Evolutionary conservation across 2,113 vertebrate genomes (phyloP).

Genomic region (Plecotus auritus): DNA sequence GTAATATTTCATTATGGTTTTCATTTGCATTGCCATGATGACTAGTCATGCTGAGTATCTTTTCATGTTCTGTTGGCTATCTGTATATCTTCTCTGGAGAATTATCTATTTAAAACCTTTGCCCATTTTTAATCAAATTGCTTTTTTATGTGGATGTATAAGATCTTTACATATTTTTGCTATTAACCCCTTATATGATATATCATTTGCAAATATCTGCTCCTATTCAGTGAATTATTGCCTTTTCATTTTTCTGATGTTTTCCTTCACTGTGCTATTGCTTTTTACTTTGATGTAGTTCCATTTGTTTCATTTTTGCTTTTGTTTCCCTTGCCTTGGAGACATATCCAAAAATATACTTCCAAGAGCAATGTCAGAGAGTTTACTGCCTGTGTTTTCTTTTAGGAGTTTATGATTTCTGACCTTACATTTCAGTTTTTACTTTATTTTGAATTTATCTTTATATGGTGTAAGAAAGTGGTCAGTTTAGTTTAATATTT

Average conservation of each 20-base stretch:
- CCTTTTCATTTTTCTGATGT: neutral
- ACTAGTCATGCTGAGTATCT: neutral
- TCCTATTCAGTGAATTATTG: neutral
- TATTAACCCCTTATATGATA: neutral
- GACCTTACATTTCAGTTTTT: neutral
- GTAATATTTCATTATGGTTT: neutral
- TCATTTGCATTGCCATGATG: neutral
- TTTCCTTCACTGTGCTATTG: neutral
- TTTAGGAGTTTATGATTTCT: neutral
- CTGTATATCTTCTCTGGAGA: neutral
- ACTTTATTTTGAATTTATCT: neutral
- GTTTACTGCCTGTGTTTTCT: neutral
- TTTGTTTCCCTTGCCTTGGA: neutral
- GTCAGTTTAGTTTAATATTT: neutral
- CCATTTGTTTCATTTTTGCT: neutral
- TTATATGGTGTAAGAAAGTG: neutral
- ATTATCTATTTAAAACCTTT: neutral
- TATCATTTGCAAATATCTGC: neutral
- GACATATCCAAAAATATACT: neutral
- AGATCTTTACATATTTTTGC: neutral
- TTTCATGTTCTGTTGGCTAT: neutral
- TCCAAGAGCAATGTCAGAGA: neutral
- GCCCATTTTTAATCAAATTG: neutral
- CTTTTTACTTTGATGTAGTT: neutral
- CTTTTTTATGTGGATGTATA: neutral